Conservation (phyloP, 2,888 invertebrate genomes). For the Dinocampus coccinellae region DNA sequence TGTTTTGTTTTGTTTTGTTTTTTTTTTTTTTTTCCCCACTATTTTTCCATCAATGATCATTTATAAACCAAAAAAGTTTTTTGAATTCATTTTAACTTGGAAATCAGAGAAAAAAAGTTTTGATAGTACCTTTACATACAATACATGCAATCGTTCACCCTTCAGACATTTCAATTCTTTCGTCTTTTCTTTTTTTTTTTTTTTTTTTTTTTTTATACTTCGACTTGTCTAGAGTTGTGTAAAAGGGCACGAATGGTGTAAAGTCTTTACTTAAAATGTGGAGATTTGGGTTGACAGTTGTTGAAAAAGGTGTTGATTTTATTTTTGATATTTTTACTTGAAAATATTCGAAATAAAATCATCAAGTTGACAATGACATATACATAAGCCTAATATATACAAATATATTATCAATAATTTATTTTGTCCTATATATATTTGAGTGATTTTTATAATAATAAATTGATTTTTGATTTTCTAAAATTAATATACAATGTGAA, state of each 20-base stretch:
- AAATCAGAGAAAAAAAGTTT: background rate
- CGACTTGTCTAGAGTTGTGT: background rate
- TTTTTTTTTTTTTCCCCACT: background rate
- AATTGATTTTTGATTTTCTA: too few relatives aligned
- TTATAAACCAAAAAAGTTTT: background rate
- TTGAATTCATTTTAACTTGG: background rate
- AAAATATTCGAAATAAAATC: too few relatives aligned
- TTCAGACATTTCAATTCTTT: background rate
- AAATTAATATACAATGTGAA: too few relatives aligned
- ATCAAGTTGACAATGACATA: too few relatives aligned
- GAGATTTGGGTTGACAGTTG: background rate
- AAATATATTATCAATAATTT: too few relatives aligned
- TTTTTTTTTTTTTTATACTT: too few relatives aligned
- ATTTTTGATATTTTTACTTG: background rate
- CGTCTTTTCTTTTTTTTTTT: background rate
- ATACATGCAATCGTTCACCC: background rate
- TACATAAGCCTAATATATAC: too few relatives aligned
- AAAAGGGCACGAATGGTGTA: background rate
- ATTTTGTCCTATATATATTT: too few relatives aligned
- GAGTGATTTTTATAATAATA: too few relatives aligned
- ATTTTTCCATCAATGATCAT: background rate
- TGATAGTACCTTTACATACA: background rate
- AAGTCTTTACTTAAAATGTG: background rate
- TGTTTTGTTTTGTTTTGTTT: background rate
- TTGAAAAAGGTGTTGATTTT: background rate